These are phyloP conservation scores for Rhagonycha lutea DNA, from an alignment of 2,888 invertebrate species.

Conservation along the genomic window DNA sequence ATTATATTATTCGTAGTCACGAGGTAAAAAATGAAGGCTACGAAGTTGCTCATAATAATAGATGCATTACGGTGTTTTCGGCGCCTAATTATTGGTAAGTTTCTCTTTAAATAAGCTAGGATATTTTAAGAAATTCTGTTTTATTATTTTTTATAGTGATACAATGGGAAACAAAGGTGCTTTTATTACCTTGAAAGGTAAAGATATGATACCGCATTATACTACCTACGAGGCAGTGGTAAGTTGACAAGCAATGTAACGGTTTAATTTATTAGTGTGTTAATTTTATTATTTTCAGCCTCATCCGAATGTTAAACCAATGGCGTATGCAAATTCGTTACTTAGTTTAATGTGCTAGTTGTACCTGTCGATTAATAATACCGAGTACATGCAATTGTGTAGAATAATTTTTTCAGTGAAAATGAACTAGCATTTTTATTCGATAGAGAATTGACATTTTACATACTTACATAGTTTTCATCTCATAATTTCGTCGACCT, in stretches of 20 bases:
- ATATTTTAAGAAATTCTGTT: background rate
- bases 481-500: background rate
- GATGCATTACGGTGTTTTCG: constrained; percentile 98
- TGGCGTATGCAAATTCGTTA: constrained; percentile 92
- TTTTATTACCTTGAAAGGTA: constrained; percentile 92
- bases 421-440: background rate
- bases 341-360: constrained; percentile 75
- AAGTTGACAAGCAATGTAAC: constrained; percentile 57
- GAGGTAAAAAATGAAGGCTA: constrained; percentile 98
- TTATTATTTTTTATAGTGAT: constrained; percentile 71
- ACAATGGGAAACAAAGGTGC: constrained; percentile 99
- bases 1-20: constrained; percentile 95
- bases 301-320: constrained; percentile 95
- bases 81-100: constrained; percentile 98
- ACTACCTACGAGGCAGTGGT: constrained; percentile 95
- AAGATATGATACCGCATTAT: constrained; percentile 87
- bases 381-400: constrained; percentile 13
- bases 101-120: background rate
- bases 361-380: constrained; percentile 48
- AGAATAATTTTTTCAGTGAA: constrained; percentile 22
- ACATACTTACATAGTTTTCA: background rate
- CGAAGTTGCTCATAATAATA: constrained; percentile 91
- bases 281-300: constrained; percentile 67
- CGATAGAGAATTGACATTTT: background rate
- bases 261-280: constrained; percentile 38